Conservation (phyloP, 2,113 vertebrate genomes). For the Sylvietta virens region DNA sequence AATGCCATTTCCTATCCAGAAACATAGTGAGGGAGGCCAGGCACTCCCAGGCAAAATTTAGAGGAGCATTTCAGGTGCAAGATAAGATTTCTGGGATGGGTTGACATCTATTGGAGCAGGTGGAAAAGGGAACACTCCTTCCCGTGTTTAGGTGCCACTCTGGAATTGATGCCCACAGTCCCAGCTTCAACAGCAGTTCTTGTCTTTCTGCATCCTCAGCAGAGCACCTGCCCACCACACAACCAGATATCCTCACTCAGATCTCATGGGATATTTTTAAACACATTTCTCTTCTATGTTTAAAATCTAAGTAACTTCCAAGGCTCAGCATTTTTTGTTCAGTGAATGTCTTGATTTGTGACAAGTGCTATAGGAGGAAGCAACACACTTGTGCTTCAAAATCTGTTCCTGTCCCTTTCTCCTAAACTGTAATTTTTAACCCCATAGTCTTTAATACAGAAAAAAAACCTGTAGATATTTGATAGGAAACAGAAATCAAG, state of each 20-base stretch:
- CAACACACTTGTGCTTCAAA: not conserved
- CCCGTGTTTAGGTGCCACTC: not conserved
- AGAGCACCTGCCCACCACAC: not conserved
- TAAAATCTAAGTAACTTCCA: not conserved
- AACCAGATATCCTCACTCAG: not conserved
- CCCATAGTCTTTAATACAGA: not conserved
- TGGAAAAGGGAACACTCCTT: not conserved
- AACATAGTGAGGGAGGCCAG: not conserved
- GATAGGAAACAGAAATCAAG: not conserved
- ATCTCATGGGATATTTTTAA: not conserved
- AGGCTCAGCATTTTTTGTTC: not conserved
- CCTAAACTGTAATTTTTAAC: not conserved
- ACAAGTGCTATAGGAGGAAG: not conserved
- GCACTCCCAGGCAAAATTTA: not conserved
- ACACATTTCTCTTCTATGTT: not conserved
- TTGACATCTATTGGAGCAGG: fast-evolving
- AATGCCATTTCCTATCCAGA: not conserved
- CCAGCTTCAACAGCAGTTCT: not conserved
- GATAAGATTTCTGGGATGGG: not conserved
- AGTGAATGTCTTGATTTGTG: not conserved
- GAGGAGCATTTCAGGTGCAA: not conserved
- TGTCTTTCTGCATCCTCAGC: not conserved
- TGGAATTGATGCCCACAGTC: not conserved
- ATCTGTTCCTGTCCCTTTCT: not conserved
- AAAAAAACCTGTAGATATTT: not conserved